phyloP scores from a whole-genome alignment of 2,113 vertebrate species.

The Ciconia maguari region DNA sequence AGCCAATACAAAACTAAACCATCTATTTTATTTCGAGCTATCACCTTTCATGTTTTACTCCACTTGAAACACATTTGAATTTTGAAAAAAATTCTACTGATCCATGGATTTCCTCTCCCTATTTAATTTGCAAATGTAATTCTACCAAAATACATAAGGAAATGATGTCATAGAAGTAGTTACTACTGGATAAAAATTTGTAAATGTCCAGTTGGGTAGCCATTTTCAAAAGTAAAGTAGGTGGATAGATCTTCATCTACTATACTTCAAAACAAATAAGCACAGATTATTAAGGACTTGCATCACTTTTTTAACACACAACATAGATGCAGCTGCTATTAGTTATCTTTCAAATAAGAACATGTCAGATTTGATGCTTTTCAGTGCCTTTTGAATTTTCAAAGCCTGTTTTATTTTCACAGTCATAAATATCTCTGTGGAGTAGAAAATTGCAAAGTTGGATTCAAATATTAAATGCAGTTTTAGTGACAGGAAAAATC shows the following conservation, averaged over 20 bases:
- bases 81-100: background rate
- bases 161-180: background rate
- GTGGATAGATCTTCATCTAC: background rate
- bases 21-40: background rate
- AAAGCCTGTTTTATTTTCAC: background rate
- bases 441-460: background rate
- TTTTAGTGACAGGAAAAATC: background rate
- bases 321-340: background rate
- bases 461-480: background rate
- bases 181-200: background rate
- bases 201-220: background rate
- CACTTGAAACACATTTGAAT: background rate
- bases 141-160: background rate
- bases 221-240: background rate
- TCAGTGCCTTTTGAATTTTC: background rate
- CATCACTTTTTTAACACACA: background rate
- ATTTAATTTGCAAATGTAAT: background rate
- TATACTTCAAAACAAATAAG: background rate
- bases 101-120: background rate
- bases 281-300: background rate
- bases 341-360: background rate
- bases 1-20: background rate
- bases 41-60: background rate
- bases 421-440: background rate
- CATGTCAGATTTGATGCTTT: background rate